A percentile compares a stretch with the other conserved stretches of the same genome.
Conservation (phyloP, 92 coral and sea anemone genomes). For the Palythoa grandiflora region DNA sequence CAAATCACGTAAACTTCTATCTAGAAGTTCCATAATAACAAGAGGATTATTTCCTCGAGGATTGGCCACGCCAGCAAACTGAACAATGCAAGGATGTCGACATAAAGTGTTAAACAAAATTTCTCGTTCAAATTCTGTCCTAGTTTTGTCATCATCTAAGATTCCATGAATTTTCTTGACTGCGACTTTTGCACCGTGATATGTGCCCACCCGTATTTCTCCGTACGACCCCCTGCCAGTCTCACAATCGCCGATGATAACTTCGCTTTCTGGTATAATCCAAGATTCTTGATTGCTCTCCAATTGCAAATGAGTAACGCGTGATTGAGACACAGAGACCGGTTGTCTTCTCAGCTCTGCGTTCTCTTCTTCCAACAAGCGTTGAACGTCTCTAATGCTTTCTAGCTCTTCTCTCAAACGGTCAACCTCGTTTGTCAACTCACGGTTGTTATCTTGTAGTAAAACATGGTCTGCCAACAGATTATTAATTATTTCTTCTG, state of each 20-base stretch:
- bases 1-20: slow-evolving; percentile 17
- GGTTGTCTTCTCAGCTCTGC: not conserved
- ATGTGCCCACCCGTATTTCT: not conserved
- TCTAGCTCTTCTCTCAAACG: slow-evolving; percentile 14
- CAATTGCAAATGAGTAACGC: not conserved
- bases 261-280: not conserved
- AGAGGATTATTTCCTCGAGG: not conserved
- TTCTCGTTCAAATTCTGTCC: slow-evolving; percentile 19
- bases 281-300: not conserved
- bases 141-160: not conserved
- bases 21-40: slow-evolving; percentile 7
- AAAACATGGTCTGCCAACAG: not conserved
- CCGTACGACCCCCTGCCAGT: slow-evolving; percentile 26
- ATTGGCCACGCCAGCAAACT: slow-evolving; percentile 16
- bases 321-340: not conserved
- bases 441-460: not conserved
- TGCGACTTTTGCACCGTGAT: slow-evolving; percentile 11
- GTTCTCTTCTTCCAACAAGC: not conserved
- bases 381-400: not conserved
- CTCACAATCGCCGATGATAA: not conserved
- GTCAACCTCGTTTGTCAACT: not conserved
- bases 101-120: slow-evolving; percentile 12
- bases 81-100: slow-evolving; percentile 31
- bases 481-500: not conserved
- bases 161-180: slow-evolving; percentile 12